Conservation (phyloP, 2,797 vertebrate species). For the Karalla daura region DNA sequence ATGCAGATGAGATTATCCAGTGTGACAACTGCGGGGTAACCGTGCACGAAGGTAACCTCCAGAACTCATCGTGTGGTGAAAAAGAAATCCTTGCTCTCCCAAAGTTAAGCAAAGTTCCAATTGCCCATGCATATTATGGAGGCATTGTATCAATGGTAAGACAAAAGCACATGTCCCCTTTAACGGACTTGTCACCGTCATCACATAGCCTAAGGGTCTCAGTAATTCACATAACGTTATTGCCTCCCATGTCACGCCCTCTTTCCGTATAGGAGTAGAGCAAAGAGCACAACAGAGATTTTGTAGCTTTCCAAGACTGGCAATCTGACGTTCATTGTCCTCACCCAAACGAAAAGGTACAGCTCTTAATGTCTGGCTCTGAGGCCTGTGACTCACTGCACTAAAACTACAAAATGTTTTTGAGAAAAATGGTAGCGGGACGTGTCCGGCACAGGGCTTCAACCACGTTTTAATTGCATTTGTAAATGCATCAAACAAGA, state of each 20-base stretch:
- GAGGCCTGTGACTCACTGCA: too few species aligned
- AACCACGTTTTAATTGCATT: too few species aligned
- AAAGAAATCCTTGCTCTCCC: too few species aligned
- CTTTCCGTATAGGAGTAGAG: neutral
- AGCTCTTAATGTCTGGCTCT: too few species aligned
- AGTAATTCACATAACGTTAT: neutral
- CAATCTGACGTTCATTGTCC: neutral
- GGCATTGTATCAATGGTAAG: too few species aligned
- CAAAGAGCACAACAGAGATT: neutral
- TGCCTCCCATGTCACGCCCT: neutral
- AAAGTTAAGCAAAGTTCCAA: neutral
- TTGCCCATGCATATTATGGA: too few species aligned
- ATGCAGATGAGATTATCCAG: slow-evolving; percentile 99
- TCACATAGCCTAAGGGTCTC: neutral
- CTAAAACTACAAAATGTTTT: too few species aligned
- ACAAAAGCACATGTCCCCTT: too few species aligned
- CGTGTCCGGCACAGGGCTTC: too few species aligned
- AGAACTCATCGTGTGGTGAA: neutral
- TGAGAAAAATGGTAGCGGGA: too few species aligned
- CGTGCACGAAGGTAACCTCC: slow-evolving; percentile 94
- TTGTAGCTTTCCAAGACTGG: neutral
- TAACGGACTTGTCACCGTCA: neutral
- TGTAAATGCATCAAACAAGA: too few species aligned
- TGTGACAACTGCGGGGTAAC: slow-evolving; percentile 99
- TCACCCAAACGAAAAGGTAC: neutral